Evolutionary conservation across 2,888 invertebrate species (phyloP), one percentile per base, ranked within the genome.

Genomic region (Anagyrus pseudococci): DNA sequence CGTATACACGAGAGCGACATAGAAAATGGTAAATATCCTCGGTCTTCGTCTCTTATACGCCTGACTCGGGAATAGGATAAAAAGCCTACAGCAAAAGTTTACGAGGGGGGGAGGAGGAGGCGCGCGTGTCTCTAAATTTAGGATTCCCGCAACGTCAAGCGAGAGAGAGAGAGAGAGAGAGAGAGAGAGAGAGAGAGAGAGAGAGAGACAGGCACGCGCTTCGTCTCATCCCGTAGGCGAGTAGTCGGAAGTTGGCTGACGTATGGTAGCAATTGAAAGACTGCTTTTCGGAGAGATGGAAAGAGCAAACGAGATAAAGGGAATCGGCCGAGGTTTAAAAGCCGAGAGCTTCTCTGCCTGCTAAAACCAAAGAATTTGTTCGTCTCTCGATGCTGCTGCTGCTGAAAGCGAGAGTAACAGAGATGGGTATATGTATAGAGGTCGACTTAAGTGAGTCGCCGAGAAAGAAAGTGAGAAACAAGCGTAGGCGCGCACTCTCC

Each of bases 351-450:
- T 44, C 46, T 33, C 13, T 23, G 23, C 8, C 70, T 64, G 59
- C 69, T 68, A 68, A 70, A 70, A 69, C 70, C 68, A 68, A n/a
- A 62, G 66, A 67, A 70, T 72, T 70, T 67, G 69, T 71, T 63
- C 67, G 60, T 62, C 56, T 67, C 62, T 55, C 67, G 59, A 62
- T 48, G n/a, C n/a, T n/a, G n/a, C n/a, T n/a, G n/a, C n/a, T n/a
- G n/a, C n/a, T n/a, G n/a, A n/a, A n/a, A n/a, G n/a, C n/a, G n/a
- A 29, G 29, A 26, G 54, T 48, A 68, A 58, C 23, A 60, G 53
- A 49, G 26, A 20, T 20, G 22, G 23, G 19, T 1, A n/a, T 20
- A n/a, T n/a, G n/a, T n/a, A n/a, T n/a, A n/a, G n/a, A n/a, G n/a
- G n/a, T 19, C 29, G 10, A 22, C 3, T 4, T 13, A 44, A 43